Evolutionary conservation across 2,113 vertebrate genomes (phyloP), one percentile per base, ranked within the genome.

Genomic region (Paramisgurnus dabryanus): DNA sequence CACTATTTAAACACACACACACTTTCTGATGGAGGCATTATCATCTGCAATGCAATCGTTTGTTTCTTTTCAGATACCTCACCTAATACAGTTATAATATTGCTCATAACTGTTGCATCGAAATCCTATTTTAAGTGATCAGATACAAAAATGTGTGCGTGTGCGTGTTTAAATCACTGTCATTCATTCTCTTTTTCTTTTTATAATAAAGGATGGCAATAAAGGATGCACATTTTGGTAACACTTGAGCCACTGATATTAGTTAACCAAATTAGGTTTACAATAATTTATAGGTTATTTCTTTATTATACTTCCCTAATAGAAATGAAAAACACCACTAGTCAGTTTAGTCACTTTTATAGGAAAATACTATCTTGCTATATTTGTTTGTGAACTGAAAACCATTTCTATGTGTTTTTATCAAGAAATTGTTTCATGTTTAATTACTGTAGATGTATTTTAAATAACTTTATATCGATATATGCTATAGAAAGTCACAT

Each of bases 161-260:
- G 6, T 72, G n/a, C 73, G 49, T 67, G 17, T 43, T 83, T 55
- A 66, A 58, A 15, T 34, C 45, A 22, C 45, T 73, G 27, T 57
- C 49, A 15, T 75, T 83, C 40, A 49, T n/a, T 41, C 65, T 11
- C 22, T 34, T 45, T 41, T 22, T 10, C 50, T 70, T 58, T 60
- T 10, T 66, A 45, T 41, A 80, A 57, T n/a, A n/a, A n/a, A n/a
- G n/a, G n/a, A n/a, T 50, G 39, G 12, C 27, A 70, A 66, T 11
- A 70, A 9, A 49, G 15, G 6, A 66, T 80, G 41, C 27, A 70
- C 78, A 83, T 80, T 83, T 77, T 83, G 66, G 49, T 71, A 67
- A 77, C 72, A 77, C 71, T 76, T 66, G 9, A 80, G 47, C 17
- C 27, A 53, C 57, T 43, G 6, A 4, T 22, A 67, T 6, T 49